A percentile compares a stretch with the other conserved stretches of the same genome.
phyloP scores from a whole-genome alignment of 2,888 invertebrate species.

The Patella caerulea region DNA sequence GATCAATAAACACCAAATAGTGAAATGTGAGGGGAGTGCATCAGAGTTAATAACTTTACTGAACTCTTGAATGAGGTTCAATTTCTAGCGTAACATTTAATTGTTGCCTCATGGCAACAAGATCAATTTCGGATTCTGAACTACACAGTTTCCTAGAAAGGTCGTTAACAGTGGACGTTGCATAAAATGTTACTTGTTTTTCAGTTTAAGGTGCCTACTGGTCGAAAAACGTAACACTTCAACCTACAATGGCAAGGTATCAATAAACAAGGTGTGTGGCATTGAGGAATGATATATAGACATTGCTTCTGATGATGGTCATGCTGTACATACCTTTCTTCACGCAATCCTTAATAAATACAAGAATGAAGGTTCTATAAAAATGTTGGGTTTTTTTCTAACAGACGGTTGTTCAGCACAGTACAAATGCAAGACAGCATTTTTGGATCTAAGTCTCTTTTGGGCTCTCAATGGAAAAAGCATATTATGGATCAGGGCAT shows the following conservation, averaged over 20 bases:
- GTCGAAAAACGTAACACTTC: neutral
- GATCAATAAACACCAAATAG: neutral
- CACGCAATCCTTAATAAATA: neutral
- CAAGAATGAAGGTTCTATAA: neutral
- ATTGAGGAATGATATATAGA: slow-evolving; percentile 2
- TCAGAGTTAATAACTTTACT: neutral
- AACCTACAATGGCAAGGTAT: neutral
- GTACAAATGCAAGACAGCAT: neutral
- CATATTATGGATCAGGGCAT: neutral
- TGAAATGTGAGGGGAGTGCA: neutral
- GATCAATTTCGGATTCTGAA: neutral
- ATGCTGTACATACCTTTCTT: neutral
- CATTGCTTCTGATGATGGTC: neutral
- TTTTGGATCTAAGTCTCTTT: neutral
- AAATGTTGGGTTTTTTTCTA: neutral
- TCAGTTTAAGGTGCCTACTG: neutral
- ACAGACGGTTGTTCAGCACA: neutral
- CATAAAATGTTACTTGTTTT: neutral
- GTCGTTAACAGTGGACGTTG: neutral
- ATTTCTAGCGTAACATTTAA: neutral
- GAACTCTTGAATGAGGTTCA: neutral
- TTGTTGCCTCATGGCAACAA: slow-evolving; percentile 3
- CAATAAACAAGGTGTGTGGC: neutral
- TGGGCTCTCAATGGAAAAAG: neutral
- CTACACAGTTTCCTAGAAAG: neutral